phyloP scores from a whole-genome alignment of 2,797 vertebrate species.

The Helarctos malayanus region DNA sequence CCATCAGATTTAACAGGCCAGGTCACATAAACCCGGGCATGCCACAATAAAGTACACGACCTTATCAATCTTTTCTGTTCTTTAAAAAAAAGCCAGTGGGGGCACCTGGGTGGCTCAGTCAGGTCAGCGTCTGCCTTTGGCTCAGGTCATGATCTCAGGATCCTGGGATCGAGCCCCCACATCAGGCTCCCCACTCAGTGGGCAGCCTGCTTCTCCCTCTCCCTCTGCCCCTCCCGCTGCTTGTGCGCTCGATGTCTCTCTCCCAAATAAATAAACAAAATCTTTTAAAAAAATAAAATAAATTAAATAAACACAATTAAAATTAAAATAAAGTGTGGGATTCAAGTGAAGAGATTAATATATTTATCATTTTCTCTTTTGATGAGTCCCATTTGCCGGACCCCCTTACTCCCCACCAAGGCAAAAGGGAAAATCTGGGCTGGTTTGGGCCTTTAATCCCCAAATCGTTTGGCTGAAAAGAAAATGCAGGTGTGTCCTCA shows the following conservation, averaged over 20 bases:
- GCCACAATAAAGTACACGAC: not conserved
- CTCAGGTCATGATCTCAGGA: not conserved
- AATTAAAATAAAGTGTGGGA: not conserved
- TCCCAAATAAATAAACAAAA: not conserved
- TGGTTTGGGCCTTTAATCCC: not conserved
- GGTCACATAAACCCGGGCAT: slow-evolving; percentile 25
- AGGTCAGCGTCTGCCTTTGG: not conserved
- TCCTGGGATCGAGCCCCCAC: not conserved
- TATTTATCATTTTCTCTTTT: not conserved
- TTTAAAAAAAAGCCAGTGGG: not conserved
- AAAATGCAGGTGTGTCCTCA: not conserved
- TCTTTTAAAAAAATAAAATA: not conserved
- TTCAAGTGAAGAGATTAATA: slow-evolving; percentile 16
- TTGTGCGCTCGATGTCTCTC: not conserved
- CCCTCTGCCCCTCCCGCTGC: not conserved
- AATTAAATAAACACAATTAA: not conserved
- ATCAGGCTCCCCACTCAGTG: not conserved
- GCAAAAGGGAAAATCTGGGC: not conserved
- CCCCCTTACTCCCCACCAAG: too few relatives aligned
- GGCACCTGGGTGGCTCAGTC: not conserved
- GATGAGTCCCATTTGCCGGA: not conserved
- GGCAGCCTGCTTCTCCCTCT: not conserved
- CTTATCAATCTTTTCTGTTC: slow-evolving; percentile 37
- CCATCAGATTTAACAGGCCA: slow-evolving; percentile 37
- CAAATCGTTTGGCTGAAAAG: not conserved